Base-by-base conservation (phyloP, 2,113 vertebrate genomes). In the Oxyura jamaicensis region DNA sequence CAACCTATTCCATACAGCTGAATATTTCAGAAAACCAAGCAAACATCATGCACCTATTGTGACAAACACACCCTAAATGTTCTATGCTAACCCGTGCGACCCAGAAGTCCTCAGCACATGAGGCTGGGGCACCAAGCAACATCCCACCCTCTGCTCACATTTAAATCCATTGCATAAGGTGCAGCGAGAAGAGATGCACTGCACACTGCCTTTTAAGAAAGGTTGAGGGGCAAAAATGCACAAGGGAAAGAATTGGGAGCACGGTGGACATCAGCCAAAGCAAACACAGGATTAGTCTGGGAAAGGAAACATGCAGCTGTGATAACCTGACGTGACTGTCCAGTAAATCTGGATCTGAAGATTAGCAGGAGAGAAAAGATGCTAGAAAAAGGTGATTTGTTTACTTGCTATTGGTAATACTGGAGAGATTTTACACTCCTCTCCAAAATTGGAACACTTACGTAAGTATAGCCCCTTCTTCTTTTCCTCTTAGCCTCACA, bases 321-420 rank as follows among this genome's bases (percentile, higher is more conserved):
- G 0, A 44, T 8, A 72, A 48, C 62, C 67, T 75, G 67, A 90
- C 2, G 2, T 41, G 80, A 52, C 77, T 26, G 52, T 36, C 46
- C 60, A 33, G 46, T 73, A 81, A 86, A 83, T 78, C 80, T 80
- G 76, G 50, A 90, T 80, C 76, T 88, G n/a, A 33, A 18, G 76
- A 88, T 88, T 74, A 92, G 33, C 66, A 91, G 56, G 28, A 80
- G 11, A 86, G 59, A 91, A 88, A 76, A 93, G 72, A 91, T 13
- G 77, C 3, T 33, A 80, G 31, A 80, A 93, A 46, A 81, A 77
- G 52, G 41, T 77, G 36, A 88, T 83, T 87, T 90, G 55, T 85
- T 95, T 80, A 68, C 82, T 88, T 72, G 23, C 9, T 60, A 59
- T 20, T 8, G 13, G 4, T n/a, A 74, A 81, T 11, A 88, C 42